phyloP scores from a whole-genome alignment of 2,888 invertebrate species.

The Meta bourneti region DNA sequence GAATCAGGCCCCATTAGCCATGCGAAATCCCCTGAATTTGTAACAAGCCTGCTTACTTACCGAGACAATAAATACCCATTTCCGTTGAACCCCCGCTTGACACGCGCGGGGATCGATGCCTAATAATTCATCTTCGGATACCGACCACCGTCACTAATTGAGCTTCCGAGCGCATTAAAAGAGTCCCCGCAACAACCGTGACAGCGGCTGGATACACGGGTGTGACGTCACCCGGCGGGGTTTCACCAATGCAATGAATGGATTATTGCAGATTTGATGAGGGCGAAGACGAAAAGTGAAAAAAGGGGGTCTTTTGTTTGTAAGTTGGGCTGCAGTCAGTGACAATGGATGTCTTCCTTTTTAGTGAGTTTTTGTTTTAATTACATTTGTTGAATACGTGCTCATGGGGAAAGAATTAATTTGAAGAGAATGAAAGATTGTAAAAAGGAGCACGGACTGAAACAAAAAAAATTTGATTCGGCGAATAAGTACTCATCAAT shows the following conservation, averaged over 20 bases:
- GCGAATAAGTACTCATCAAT: no score
- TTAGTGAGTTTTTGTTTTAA: not conserved
- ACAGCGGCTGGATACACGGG: not conserved
- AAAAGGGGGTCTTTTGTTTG: not conserved
- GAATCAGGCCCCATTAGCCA: not conserved
- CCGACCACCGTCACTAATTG: slow-evolving; percentile 28
- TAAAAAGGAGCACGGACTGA: no score
- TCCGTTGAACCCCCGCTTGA: slow-evolving; percentile 3
- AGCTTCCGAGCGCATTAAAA: slow-evolving; percentile 52
- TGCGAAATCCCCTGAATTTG: slow-evolving; percentile 26
- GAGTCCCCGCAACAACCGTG: slow-evolving; percentile 9
- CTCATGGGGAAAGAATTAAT: not conserved
- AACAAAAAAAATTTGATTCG: no score
- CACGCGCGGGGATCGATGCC: slow-evolving; percentile 38
- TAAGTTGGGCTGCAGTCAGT: no score
- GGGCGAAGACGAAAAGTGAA: not conserved
- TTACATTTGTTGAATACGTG: not conserved
- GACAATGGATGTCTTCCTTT: not conserved
- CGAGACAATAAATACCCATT: slow-evolving; percentile 29
- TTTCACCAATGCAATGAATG: not conserved
- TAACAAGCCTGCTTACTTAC: slow-evolving; percentile 8
- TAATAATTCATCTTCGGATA: slow-evolving; percentile 27
- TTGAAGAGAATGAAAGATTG: not conserved
- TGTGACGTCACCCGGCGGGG: slow-evolving; percentile 6
- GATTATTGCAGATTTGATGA: slow-evolving; percentile 15